Evolutionary conservation across 2,888 invertebrate species (phyloP), one percentile per base, ranked within the genome.

Genomic region (Nomada ferruginata): DNA sequence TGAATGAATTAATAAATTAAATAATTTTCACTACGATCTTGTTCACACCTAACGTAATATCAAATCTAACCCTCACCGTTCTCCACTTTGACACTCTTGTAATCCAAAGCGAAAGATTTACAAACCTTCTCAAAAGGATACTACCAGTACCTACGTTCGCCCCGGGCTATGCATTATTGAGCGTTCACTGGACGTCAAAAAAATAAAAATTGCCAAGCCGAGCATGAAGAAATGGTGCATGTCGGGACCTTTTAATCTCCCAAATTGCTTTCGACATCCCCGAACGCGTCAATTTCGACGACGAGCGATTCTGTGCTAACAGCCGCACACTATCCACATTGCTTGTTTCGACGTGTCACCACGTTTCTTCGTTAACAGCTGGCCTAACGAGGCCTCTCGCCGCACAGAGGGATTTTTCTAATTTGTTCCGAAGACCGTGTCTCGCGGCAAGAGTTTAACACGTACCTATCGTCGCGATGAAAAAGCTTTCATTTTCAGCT

Each of bases 211-310:
- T 47, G 47, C 26, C 50, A 29, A 11, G 15, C 9, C 10, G 20
- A 66, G 78, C 53, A 36, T n/a, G 26, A 79, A 79, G 57, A 70
- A 57, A 59, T 42, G n/a, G 29, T 18, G 15, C 50, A 59, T 59
- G 50, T 52, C 57, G 64, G 53, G 77, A 55, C 61, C 71, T 80
- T 84, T 88, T 83, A 83, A 89, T 88, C 89, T 76, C 63, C 72
- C 55, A 84, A 81, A 88, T 87, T 87, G 77, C 76, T 79, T 36
- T 70, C 60, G 29, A 53, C 55, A 9, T 55, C 36, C 15, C n/a
- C 15, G 20, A 68, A 36, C 23, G 20, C 20, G 5, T 42, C 42
- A 53, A 68, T 68, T 68, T n/a, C 50, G n/a, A 15, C 50, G 23
- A 23, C 23, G 9, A 47, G 18, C 23, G 11, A 20, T 50, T 47